Evolutionary conservation across 2,888 invertebrate genomes (phyloP).

Genomic region (Rhodophaea formosa): DNA sequence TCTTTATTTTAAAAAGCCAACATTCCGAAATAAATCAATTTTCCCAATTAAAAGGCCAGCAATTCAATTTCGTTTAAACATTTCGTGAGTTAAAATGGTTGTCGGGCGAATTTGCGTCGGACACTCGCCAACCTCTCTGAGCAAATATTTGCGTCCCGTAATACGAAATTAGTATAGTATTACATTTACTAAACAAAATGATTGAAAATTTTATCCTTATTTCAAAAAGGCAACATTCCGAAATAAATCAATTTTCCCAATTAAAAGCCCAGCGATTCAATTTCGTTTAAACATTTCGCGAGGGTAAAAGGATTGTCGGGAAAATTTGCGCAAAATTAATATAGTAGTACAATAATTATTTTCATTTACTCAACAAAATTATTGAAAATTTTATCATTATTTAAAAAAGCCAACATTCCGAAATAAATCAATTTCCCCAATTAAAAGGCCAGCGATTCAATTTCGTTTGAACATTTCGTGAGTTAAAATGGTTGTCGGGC

Average conservation of each 20-base stretch:
- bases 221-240: background rate
- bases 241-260: background rate
- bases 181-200: too few relatives aligned
- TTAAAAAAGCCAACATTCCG: background rate
- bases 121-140: slow-evolving; percentile 24
- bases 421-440: background rate
- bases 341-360: too few relatives aligned
- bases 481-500: background rate
- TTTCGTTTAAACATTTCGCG: background rate
- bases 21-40: background rate
- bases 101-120: slow-evolving; percentile 3
- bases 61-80: background rate
- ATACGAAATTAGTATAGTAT: too few relatives aligned
- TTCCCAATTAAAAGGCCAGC: background rate
- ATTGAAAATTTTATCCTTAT: too few relatives aligned
- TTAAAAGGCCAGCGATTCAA: background rate
- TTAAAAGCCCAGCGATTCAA: background rate
- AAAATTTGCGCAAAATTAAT: too few relatives aligned
- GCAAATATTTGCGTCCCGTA: slow-evolving; percentile 35
- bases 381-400: too few relatives aligned
- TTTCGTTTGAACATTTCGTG: background rate
- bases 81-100: background rate
- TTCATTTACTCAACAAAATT: too few relatives aligned
- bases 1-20: too few relatives aligned
- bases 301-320: too few relatives aligned